These are phyloP conservation scores for Orchesella cincta DNA, from an alignment of 1,140 invertebrate species.

Conservation along the genomic window DNA sequence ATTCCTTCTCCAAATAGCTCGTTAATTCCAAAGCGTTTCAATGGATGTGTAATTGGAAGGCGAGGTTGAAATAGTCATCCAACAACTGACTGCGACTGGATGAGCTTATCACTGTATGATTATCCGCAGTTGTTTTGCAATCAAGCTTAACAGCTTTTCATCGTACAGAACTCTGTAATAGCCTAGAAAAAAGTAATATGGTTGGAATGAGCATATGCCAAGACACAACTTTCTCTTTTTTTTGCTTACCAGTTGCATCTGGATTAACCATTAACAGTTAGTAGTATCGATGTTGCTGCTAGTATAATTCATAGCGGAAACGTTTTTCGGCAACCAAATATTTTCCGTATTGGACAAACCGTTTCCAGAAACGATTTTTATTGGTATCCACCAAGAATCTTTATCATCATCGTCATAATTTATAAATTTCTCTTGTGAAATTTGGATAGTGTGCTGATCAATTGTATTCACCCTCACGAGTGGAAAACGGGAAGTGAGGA, in stretches of 20 bases:
- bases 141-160: constrained; percentile 42
- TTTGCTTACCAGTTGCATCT: constrained; percentile 61
- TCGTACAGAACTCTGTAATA: constrained; percentile 85
- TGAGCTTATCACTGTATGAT: constrained; percentile 29
- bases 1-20: constrained; percentile 35
- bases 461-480: constrained; percentile 69
- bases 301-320: not conserved
- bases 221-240: too few relatives aligned
- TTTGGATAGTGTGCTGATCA: not conserved
- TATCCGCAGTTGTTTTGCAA: constrained; percentile 18
- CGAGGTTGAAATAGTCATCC: constrained; percentile 44
- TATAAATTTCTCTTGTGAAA: constrained; percentile 59
- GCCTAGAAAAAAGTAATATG: constrained; percentile 55
- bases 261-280: constrained; percentile 41
- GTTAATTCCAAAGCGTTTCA: constrained; percentile 34
- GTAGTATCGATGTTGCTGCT: constrained; percentile 7
- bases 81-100: constrained; percentile 42
- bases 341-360: not conserved
- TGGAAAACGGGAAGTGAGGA: constrained; percentile 81
- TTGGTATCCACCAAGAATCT: constrained; percentile 40
- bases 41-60: constrained; percentile 34
- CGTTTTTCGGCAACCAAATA: not conserved
- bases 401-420: too few relatives aligned
- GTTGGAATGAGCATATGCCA: too few relatives aligned
- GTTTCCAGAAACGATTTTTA: constrained; percentile 4